Base-by-base conservation (phyloP, 2,113 vertebrate genomes). In the Parus major region DNA sequence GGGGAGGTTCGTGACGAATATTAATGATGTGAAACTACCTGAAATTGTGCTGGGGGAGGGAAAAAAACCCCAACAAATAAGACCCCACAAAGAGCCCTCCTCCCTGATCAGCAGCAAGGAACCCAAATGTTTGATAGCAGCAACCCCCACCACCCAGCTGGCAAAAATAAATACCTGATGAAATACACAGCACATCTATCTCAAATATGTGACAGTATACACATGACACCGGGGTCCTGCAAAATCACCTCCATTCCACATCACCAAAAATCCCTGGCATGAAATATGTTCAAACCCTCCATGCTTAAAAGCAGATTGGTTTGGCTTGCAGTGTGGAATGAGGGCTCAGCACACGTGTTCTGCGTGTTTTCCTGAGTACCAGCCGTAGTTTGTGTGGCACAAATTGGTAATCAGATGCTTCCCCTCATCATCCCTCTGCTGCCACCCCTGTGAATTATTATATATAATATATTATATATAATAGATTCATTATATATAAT, bases 331-430 rank as follows among this genome's bases (percentile, higher is more conserved):
- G 66, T 17, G 91, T 71, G 82, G 42, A 57, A 36, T 1, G 47
- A 69, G 53, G 77, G 61, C 90, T 56, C 24, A 11, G 80, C 82
- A 56, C 41, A 44, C 0, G 1, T 60, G 92, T 35, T 39, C 10
- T 11, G 25, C 4, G 2, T 35, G 76, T 63, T 75, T 23, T 35
- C 63, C 85, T 15, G 4, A 76, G 9, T 0, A 6, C 41, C 77
- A 41, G 52, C 0, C 0, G 29, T 0, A 52, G 56, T 5, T 92
- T 36, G 5, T 1, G 9, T 6, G 44, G 72, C 82, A 78, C 76
- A 24, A 29, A 5, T 25, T 72, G 76, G 36, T 66, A 81, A 86
- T 90, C 46, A 88, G 85, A 71, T 16, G 31, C 52, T 94, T 78
- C 60, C 79, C 70, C 73, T 91, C 70, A 6, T 10, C 70, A 42